Percentiles rank a stretch among this genome's conserved stretches.
Conservation (phyloP, 2,797 vertebrate genomes). For the Carduelis carduelis region DNA sequence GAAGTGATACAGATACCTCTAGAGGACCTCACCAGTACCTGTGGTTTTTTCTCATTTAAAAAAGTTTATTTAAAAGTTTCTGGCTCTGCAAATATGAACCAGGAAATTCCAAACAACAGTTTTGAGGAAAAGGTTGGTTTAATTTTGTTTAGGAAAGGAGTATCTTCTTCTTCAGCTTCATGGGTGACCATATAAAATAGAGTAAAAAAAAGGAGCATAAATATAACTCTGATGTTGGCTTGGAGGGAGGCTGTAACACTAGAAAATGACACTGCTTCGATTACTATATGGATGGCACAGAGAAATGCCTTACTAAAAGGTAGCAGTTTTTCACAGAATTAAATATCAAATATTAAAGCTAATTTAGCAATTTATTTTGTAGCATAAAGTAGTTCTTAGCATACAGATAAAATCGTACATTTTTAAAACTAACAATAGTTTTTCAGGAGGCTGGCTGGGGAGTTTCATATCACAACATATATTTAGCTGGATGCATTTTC, state of each 20-base stretch:
- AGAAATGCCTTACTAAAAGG: neutral
- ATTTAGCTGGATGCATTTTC: conserved; percentile 2
- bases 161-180: neutral
- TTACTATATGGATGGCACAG: neutral
- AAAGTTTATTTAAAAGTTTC: neutral
- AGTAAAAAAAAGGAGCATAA: neutral
- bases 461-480: neutral
- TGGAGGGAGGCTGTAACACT: neutral
- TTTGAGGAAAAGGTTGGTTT: neutral
- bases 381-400: neutral
- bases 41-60: neutral
- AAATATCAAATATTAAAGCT: neutral
- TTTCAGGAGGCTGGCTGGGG: neutral
- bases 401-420: neutral
- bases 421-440: neutral
- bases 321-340: neutral
- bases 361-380: neutral
- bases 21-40: neutral
- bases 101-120: neutral
- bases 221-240: neutral
- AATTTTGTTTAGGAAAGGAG: neutral
- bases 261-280: neutral
- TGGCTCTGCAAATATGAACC: neutral
- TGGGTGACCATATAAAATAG: neutral
- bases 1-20: neutral